Base-by-base conservation (phyloP, 2,797 vertebrate species). In the Premnoplex brunnescens region DNA sequence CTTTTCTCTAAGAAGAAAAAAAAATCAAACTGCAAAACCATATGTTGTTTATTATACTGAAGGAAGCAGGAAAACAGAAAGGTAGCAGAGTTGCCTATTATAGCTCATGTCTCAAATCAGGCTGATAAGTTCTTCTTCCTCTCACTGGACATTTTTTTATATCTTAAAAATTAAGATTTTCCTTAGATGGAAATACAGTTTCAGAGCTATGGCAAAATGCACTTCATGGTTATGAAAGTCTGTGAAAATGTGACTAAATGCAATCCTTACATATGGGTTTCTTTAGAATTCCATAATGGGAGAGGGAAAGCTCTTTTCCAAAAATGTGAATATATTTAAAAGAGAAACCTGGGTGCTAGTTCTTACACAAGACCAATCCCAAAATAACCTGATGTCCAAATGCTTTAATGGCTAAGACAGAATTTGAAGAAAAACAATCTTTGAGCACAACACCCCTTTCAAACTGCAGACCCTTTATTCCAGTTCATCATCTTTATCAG, bases 391-490 rank as follows among this genome's bases (percentile, higher is more conserved):
- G 27, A 76, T 10, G 28, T 85, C 85, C 34, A 55, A 73, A 76
- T 5, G 23, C 9, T 80, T 79, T 51, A 46, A 39, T 27, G 26
- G 52, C 24, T 37, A 60, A 63, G 18, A 69, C 19, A 66, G 87
- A 93, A 85, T 55, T 23, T 52, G 39, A 89, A 79, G 69, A 81
- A 0, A 7, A 87, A 44, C 9, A 79, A 41, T 18, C 55, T 62
- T 37, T 51, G 43, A 76, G 44, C 18, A 44, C 23, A 85, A 20
- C 13, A 67, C 5, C 10, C 46, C n/a, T 72, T 51, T 69, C 72
- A 88, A 92, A 77, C 37, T 63, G 74, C 44, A 85, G 64, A 68
- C 46, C 72, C 34, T 89, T 92, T 77, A 76, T 91, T 93, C 14
- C 1, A 58, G 58, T 60, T 89, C 69, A 67, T 88, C 75, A n/a